phyloP scores from a whole-genome alignment of 35 echinoderm and acorn worm genomes.

The Amphiura filiformis region DNA sequence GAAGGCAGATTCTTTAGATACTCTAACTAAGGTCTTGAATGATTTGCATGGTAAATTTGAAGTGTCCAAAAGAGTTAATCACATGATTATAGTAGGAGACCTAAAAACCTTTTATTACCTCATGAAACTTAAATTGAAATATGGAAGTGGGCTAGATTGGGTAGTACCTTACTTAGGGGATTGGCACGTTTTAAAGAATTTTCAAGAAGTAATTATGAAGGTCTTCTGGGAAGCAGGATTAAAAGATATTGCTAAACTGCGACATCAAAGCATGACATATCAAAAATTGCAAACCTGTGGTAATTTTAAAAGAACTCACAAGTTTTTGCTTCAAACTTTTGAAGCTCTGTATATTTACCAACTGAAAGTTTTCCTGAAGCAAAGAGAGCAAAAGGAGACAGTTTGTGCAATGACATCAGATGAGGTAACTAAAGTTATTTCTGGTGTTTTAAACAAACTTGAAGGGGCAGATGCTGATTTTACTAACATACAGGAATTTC shows the following conservation, averaged over 20 bases:
- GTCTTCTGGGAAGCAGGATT: constrained; percentile 74
- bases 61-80: constrained; percentile 29
- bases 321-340: constrained; percentile 38
- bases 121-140: constrained; percentile 12
- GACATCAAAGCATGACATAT: constrained; percentile 29
- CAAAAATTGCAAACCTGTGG: neutral
- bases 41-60: constrained; percentile 26
- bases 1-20: constrained; percentile 14
- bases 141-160: constrained; percentile 37
- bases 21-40: constrained; percentile 15
- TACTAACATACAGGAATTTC: neutral
- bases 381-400: neutral
- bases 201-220: constrained; percentile 54
- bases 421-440: neutral
- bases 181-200: constrained; percentile 78
- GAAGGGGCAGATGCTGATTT: neutral
- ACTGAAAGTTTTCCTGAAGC: constrained; percentile 12
- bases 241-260: constrained; percentile 42
- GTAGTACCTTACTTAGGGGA: constrained; percentile 69
- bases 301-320: constrained; percentile 46
- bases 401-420: neutral
- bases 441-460: neutral
- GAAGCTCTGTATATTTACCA: constrained; percentile 36
- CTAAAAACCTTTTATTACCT: neutral
- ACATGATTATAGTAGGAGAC: neutral